Evolutionary conservation across 2,888 invertebrate genomes (phyloP).

Genomic region (Agrochola litura): DNA sequence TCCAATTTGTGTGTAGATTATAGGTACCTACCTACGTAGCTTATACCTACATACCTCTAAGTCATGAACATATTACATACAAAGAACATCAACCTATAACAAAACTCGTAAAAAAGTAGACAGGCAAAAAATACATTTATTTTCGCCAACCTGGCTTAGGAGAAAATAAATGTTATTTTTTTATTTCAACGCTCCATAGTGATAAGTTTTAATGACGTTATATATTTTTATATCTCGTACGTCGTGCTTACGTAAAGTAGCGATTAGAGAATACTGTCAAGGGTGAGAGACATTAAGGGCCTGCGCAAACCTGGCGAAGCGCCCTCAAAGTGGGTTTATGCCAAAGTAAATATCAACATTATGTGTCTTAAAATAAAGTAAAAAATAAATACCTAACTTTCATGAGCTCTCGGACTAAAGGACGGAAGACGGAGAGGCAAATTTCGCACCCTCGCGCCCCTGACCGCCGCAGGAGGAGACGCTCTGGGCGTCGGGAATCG

Average conservation of each 20-base stretch:
- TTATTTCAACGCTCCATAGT: slow-evolving; percentile 46
- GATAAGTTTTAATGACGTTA: slow-evolving; percentile 45
- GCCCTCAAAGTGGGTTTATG: too few relatives aligned
- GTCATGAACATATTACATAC: neutral
- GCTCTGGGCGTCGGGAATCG: too few relatives aligned
- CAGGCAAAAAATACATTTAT: slow-evolving; percentile 24
- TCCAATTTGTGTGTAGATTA: neutral
- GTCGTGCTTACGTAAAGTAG: slow-evolving; percentile 51
- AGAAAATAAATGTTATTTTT: neutral
- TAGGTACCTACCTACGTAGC: too few relatives aligned
- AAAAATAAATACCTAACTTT: too few relatives aligned
- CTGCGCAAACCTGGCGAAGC: too few relatives aligned
- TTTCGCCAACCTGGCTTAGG: neutral
- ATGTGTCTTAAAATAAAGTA: too few relatives aligned
- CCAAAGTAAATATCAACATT: too few relatives aligned
- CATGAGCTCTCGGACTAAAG: too few relatives aligned
- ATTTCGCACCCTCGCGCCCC: too few relatives aligned
- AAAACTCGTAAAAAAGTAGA: slow-evolving; percentile 35
- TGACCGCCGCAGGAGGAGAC: too few relatives aligned
- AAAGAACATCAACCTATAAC: slow-evolving; percentile 27
- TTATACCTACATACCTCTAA: neutral
- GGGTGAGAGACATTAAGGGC: slow-evolving; percentile 58
- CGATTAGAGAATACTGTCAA: slow-evolving; percentile 62
- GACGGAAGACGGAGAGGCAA: too few relatives aligned
- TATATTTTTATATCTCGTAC: slow-evolving; percentile 54